Evolutionary conservation across 2,113 vertebrate species (phyloP).

Genomic region (Recurvirostra avosetta): DNA sequence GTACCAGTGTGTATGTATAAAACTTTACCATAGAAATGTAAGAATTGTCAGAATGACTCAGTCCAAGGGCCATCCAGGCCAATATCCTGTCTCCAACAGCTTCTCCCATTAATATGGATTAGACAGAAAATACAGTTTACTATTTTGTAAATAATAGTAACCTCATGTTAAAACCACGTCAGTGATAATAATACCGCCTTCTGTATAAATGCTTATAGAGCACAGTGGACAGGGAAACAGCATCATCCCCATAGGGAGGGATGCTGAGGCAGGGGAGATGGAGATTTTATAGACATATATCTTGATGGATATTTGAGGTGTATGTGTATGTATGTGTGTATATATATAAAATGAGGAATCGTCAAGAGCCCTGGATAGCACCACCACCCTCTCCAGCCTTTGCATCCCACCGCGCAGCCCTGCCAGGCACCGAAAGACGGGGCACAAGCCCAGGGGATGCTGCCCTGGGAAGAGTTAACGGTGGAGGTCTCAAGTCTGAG

Average conservation of each 20-base stretch:
- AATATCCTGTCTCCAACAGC: neutral
- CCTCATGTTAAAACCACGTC: neutral
- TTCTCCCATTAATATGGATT: slow-evolving; percentile 11
- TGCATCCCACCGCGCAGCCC: neutral
- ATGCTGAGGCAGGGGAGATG: neutral
- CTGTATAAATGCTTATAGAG: neutral
- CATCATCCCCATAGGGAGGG: neutral
- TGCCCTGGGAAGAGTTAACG: slow-evolving; percentile 42
- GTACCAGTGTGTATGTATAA: neutral
- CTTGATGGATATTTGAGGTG: neutral
- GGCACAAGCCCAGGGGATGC: neutral
- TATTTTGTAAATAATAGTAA: too few relatives aligned
- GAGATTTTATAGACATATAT: neutral
- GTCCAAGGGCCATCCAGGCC: neutral
- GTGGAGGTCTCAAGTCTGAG: neutral
- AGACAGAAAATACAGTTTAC: slow-evolving; percentile 5
- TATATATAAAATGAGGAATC: neutral
- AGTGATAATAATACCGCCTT: neutral
- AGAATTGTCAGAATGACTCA: neutral
- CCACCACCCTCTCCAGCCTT: neutral
- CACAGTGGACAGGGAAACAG: neutral
- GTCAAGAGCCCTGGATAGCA: neutral
- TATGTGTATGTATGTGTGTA: too few relatives aligned
- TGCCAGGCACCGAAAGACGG: neutral
- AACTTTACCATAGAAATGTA: neutral